These are phyloP conservation scores for Anthopleura xanthogrammica DNA, from an alignment of 92 coral and sea anemone genomes.

Conservation along the genomic window DNA sequence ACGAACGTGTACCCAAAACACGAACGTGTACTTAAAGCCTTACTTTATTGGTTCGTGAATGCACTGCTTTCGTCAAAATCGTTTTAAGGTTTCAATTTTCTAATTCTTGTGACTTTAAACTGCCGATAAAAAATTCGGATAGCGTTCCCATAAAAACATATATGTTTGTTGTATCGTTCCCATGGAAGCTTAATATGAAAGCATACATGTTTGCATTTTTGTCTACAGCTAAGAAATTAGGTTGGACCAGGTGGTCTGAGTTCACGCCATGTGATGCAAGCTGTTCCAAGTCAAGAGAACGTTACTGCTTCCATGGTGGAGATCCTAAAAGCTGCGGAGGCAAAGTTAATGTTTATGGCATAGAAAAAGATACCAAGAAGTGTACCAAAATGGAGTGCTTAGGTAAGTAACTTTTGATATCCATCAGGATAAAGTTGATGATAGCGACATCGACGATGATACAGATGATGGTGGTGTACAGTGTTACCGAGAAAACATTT, in stretches of 20 bases:
- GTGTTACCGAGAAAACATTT: neutral
- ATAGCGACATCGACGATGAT: neutral
- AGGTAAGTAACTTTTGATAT: constrained; percentile 34
- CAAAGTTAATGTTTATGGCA: constrained; percentile 38
- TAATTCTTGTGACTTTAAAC: too few relatives aligned
- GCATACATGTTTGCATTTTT: neutral
- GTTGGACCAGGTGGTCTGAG: constrained; percentile 46
- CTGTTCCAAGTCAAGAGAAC: constrained; percentile 27
- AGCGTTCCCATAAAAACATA: too few relatives aligned
- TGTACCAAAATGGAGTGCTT: constrained; percentile 62
- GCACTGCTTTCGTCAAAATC: too few relatives aligned
- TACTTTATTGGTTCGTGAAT: too few relatives aligned
- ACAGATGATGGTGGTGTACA: too few relatives aligned
- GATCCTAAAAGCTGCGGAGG: constrained; percentile 32
- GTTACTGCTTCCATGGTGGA: constrained; percentile 38
- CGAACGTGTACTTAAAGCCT: too few relatives aligned
- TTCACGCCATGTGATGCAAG: constrained; percentile 29
- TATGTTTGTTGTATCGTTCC: neutral
- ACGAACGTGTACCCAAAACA: too few relatives aligned
- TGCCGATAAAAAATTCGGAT: too few relatives aligned
- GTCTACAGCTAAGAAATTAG: neutral
- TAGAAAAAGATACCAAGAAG: constrained; percentile 30
- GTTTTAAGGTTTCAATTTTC: too few relatives aligned
- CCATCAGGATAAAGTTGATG: neutral
- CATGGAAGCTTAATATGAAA: neutral